Percentiles rank a stretch among this genome's conserved stretches.
Conservation (phyloP, 2,113 vertebrate genomes). For the Lota lota region DNA sequence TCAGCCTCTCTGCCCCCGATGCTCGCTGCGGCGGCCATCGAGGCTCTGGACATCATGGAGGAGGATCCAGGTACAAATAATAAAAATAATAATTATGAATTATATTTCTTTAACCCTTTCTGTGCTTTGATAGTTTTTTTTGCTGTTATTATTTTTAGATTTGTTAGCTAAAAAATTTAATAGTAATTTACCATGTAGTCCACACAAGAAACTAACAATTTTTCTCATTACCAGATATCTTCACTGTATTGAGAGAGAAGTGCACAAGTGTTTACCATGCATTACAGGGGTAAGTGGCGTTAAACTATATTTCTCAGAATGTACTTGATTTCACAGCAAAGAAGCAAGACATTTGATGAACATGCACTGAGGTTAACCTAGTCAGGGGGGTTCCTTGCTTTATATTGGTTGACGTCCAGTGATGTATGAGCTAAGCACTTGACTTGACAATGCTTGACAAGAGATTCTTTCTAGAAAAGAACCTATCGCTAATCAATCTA, state of each 20-base stretch:
- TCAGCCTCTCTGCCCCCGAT: constrained; percentile 93
- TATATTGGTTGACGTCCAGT: too few species aligned
- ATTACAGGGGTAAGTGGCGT: constrained; percentile 81
- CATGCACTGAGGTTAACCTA: too few species aligned
- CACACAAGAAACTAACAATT: not conserved
- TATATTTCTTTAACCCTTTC: not conserved
- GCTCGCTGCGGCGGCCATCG: constrained; percentile 90
- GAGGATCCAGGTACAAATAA: constrained; percentile 86
- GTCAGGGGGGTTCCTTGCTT: too few species aligned
- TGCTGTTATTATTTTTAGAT: not conserved
- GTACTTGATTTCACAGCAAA: not conserved
- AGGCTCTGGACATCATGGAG: constrained; percentile 95
- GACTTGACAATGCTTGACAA: too few species aligned
- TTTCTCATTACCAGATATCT: constrained; percentile 77
- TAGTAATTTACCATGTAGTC: not conserved
- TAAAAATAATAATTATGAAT: not conserved
- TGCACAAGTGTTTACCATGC: constrained; percentile 80
- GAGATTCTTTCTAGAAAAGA: too few species aligned
- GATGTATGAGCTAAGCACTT: too few species aligned
- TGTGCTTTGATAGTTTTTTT: not conserved
- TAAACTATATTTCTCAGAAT: not conserved
- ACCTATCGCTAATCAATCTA: too few species aligned
- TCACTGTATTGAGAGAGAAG: constrained; percentile 81
- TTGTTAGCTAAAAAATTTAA: too few species aligned
- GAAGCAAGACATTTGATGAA: too few species aligned